Evolutionary conservation across 2,888 invertebrate species (phyloP).

Genomic region (Ormia ochracea): DNA sequence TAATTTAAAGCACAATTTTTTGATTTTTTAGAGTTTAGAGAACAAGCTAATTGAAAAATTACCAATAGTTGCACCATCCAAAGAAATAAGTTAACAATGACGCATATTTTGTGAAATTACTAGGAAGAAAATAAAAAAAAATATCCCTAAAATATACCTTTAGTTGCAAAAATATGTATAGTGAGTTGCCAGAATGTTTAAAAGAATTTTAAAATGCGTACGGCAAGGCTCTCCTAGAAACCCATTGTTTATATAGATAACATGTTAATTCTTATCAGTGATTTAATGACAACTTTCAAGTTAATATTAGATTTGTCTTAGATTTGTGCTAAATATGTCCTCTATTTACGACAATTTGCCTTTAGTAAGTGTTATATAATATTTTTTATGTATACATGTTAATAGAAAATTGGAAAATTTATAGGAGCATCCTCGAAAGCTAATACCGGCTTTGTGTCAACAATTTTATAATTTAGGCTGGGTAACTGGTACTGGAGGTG

Average conservation of each 20-base stretch:
- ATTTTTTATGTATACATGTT: background rate
- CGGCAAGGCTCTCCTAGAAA: background rate
- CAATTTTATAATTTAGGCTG: constrained; percentile 96
- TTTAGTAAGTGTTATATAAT: constrained; percentile 23
- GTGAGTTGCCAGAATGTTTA: background rate
- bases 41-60: background rate
- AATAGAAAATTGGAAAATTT: background rate
- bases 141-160: background rate
- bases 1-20: too few species aligned
- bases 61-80: constrained; percentile 22
- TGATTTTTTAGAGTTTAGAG: background rate
- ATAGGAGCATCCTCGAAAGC: constrained; percentile 86
- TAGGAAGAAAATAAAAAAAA: background rate
- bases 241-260: constrained; percentile 1
- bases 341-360: constrained; percentile 47
- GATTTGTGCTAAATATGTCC: constrained; percentile 25
- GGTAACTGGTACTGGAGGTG: constrained; percentile 98
- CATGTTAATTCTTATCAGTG: constrained; percentile 39
- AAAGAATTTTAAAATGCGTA: background rate
- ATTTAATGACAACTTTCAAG: background rate
- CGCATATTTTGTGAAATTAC: constrained; percentile 17
- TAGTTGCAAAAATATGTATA: constrained; percentile 2
- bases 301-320: background rate
- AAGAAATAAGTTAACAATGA: constrained; percentile 38
- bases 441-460: constrained; percentile 92